These are phyloP conservation scores for Xenentodon cancila DNA, from an alignment of 2,797 vertebrate genomes.

Conservation along the genomic window DNA sequence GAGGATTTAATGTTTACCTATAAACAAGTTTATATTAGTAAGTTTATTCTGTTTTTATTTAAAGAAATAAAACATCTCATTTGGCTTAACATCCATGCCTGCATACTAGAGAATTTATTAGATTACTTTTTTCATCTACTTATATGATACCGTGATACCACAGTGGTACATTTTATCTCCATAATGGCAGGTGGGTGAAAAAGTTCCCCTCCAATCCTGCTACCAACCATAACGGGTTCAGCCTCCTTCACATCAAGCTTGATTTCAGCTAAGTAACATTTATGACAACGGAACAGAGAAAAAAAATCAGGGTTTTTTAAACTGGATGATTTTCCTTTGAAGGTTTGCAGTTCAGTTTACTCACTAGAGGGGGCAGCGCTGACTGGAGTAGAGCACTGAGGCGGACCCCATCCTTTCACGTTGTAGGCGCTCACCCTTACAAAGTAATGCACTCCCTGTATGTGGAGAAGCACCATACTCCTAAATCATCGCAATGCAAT, in stretches of 20 bases:
- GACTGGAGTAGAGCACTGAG: constrained; percentile 74
- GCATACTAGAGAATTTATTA: too few species aligned
- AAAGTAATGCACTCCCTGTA: constrained; percentile 79
- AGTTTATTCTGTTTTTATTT: too few species aligned
- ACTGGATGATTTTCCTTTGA: constrained; percentile 18
- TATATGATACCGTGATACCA: too few species aligned
- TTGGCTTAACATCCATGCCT: too few species aligned
- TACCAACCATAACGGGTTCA: constrained; percentile 28
- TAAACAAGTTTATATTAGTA: too few species aligned
- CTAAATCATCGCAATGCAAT: constrained; percentile 54
- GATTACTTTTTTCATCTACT: too few species aligned
- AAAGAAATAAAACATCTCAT: too few species aligned
- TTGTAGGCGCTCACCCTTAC: constrained; percentile 81
- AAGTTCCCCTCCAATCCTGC: too few species aligned
- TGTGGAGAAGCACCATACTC: constrained; percentile 50
- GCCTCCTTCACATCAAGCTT: constrained; percentile 32
- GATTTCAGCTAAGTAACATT: constrained; percentile 33
- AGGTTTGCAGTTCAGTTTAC: constrained; percentile 61
- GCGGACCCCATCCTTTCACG: constrained; percentile 81
- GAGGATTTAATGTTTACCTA: too few species aligned
- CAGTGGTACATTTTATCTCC: too few species aligned
- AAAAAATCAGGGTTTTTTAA: too few species aligned
- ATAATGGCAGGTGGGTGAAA: too few species aligned
- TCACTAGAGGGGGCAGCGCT: constrained; percentile 84
- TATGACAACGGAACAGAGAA: constrained; percentile 20